Conservation (phyloP, 2,888 invertebrate genomes). For the Oscheius myriophilus region DNA sequence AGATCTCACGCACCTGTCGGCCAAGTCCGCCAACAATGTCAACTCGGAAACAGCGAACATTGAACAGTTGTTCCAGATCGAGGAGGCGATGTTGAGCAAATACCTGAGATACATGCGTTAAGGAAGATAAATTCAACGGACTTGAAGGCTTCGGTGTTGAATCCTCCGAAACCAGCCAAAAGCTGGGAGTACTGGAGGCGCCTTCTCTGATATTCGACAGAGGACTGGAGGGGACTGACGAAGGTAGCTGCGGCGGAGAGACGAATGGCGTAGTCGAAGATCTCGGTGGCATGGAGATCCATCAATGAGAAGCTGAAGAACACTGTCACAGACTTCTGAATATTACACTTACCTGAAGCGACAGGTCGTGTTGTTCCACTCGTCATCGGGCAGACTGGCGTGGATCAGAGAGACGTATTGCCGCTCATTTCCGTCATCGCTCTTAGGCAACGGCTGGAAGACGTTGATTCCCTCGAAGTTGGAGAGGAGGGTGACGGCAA, state of each 20-base stretch:
- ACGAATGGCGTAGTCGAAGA: constrained; percentile 64
- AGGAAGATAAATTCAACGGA: no score
- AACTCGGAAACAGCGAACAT: constrained; percentile 37
- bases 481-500: constrained; percentile 79
- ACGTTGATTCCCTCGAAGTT: constrained; percentile 40
- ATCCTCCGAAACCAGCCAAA: constrained; percentile 62
- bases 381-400: constrained; percentile 67
- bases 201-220: constrained; percentile 51
- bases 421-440: constrained; percentile 45
- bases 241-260: constrained; percentile 41
- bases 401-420: constrained; percentile 63
- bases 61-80: constrained; percentile 42
- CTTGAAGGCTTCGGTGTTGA: constrained; percentile 53
- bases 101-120: no score
- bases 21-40: constrained; percentile 54
- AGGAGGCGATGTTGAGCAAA: constrained; percentile 46
- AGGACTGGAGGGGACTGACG: constrained; percentile 46
- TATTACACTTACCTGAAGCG: constrained; percentile 25
- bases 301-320: constrained; percentile 47
- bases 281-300: constrained; percentile 69
- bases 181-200: constrained; percentile 62
- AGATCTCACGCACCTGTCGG: constrained; percentile 44
- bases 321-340: not conserved
- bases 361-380: constrained; percentile 26
- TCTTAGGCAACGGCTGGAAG: constrained; percentile 41